Percentiles rank a stretch among this genome's conserved stretches.
phyloP scores from a whole-genome alignment of 2,888 invertebrate species.

The Trichogramma dendrolimi region DNA sequence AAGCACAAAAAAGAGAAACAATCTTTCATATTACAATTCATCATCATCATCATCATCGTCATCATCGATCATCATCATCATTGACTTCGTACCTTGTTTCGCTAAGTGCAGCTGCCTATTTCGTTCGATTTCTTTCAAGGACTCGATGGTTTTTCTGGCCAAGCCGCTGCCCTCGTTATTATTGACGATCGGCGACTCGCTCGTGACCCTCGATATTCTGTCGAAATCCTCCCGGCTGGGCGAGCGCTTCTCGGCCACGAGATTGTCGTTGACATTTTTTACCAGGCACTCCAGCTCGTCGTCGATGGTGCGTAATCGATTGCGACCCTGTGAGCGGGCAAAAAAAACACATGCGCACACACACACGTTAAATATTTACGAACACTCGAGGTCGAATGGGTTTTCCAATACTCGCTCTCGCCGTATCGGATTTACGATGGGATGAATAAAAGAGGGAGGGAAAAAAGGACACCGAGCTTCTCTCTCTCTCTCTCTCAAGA shows the following conservation, averaged over 20 bases:
- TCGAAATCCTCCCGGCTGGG: slow-evolving; percentile 84
- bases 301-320: slow-evolving; percentile 64
- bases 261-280: slow-evolving; percentile 40
- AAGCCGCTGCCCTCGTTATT: slow-evolving; percentile 66
- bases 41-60: not conserved
- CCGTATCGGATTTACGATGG: too few relatives aligned
- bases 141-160: slow-evolving; percentile 76
- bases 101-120: slow-evolving; percentile 81
- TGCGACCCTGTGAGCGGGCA: slow-evolving; percentile 54
- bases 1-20: slow-evolving; percentile 13
- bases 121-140: slow-evolving; percentile 83
- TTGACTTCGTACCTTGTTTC: slow-evolving; percentile 69
- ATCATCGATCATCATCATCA: not conserved
- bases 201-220: slow-evolving; percentile 83
- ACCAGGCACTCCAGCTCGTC: slow-evolving; percentile 57
- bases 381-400: too few relatives aligned
- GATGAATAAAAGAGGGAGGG: too few relatives aligned
- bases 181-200: slow-evolving; percentile 68
- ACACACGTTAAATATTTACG: not conserved
- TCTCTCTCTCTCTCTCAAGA: too few relatives aligned
- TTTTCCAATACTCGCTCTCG: too few relatives aligned
- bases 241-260: slow-evolving; percentile 49
- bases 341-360: not conserved
- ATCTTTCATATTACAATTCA: not conserved
- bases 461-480: too few relatives aligned